phyloP scores from a whole-genome alignment of 2,888 invertebrate genomes.

The Phengaris alcon region DNA sequence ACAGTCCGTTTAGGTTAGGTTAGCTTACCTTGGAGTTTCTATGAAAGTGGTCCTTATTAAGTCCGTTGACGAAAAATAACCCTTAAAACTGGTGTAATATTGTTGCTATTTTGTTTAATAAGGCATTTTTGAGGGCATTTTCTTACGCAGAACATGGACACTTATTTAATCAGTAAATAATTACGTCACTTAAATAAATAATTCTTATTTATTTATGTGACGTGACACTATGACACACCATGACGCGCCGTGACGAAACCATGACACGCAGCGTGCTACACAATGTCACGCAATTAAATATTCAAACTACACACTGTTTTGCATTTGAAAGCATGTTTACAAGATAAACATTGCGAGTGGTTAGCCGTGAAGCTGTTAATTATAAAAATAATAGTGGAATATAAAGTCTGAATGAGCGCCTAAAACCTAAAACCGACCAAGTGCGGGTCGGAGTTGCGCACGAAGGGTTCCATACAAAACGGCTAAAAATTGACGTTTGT shows the following conservation, averaged over 20 bases:
- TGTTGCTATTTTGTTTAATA: too few relatives aligned
- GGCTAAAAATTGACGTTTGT: too few relatives aligned
- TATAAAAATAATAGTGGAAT: background rate
- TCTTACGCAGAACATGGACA: too few relatives aligned
- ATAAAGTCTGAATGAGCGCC: background rate
- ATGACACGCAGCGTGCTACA: conserved; percentile 34
- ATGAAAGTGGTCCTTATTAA: too few relatives aligned
- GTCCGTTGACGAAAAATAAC: too few relatives aligned
- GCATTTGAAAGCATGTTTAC: conserved; percentile 27
- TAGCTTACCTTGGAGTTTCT: too few relatives aligned
- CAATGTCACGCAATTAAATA: conserved; percentile 65
- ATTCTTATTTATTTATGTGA: conserved; percentile 8
- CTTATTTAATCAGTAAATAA: background rate
- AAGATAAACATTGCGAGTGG: background rate
- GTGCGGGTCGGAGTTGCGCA: too few relatives aligned
- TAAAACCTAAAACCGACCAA: background rate
- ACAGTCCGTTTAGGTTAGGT: too few relatives aligned
- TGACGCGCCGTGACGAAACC: conserved; percentile 35
- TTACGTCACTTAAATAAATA: background rate
- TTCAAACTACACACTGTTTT: conserved; percentile 43
- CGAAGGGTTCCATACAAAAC: too few relatives aligned
- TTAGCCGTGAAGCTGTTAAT: conserved; percentile 26
- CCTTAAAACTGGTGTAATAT: too few relatives aligned
- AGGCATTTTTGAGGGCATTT: too few relatives aligned
- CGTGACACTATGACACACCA: background rate